A percentile compares a stretch with the other conserved stretches of the same genome.
Conservation (phyloP, 2,113 vertebrate genomes). For the Ovis aries region ARS-UI_Ramb_v3.0 NC_056080.1:107288001-107288500, state of each 20-base stretch:
- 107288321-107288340: too few species aligned
- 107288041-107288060: not conserved
- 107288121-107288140: not conserved
- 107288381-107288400: too few species aligned
- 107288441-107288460: too few species aligned
- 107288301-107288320: too few species aligned
- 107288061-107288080: not conserved
- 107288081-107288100: not conserved
- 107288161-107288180: conserved; percentile 13
- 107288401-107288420: too few species aligned
- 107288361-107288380: too few species aligned
- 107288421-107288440: too few species aligned
- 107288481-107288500: too few species aligned
- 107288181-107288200: not conserved
- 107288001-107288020: not conserved
- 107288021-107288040: not conserved
- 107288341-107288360: too few species aligned
- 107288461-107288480: too few species aligned
- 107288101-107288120: not conserved
- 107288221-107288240: not conserved
- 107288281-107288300: too few species aligned
- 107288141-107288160: conserved; percentile 6
- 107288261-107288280: too few species aligned
- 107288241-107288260: not conserved
- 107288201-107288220: not conserved